phyloP scores from a whole-genome alignment of 2,113 vertebrate genomes.

The Cercopithecus mona region DNA sequence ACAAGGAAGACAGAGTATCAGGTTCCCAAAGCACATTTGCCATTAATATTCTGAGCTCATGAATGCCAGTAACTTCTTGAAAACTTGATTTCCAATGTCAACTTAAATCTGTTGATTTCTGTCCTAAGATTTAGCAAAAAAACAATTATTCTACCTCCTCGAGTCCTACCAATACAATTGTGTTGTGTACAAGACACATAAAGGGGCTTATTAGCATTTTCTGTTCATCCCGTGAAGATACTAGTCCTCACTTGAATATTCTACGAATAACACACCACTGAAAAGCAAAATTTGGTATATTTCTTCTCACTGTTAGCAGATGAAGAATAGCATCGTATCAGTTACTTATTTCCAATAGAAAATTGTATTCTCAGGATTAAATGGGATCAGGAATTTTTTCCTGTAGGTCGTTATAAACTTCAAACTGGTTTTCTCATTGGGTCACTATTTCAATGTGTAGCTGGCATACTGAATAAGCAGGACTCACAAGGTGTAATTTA shows the following conservation, averaged over 20 bases:
- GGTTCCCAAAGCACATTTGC: conserved; percentile 69
- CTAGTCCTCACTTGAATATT: neutral
- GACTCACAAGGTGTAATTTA: neutral
- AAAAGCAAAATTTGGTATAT: neutral
- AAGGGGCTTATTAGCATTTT: neutral
- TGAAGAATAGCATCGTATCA: neutral
- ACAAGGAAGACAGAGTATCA: conserved; percentile 52
- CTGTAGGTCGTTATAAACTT: neutral
- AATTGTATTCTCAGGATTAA: neutral
- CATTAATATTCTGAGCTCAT: conserved; percentile 69
- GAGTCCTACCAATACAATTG: neutral
- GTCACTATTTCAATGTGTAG: neutral
- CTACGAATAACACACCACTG: neutral
- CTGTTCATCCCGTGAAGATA: neutral
- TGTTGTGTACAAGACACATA: neutral
- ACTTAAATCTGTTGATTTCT: conserved; percentile 69
- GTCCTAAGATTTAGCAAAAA: conserved; percentile 48
- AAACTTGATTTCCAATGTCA: conserved; percentile 71
- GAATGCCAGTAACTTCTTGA: conserved; percentile 72
- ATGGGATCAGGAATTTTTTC: neutral
- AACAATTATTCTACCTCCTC: conserved; percentile 20
- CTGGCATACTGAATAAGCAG: neutral
- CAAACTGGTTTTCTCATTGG: neutral
- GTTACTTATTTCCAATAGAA: neutral
- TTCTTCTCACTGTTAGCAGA: neutral